These are phyloP conservation scores for Venustoraphidia nigricollis DNA, from an alignment of 2,888 invertebrate genomes.

Conservation along the genomic window DNA sequence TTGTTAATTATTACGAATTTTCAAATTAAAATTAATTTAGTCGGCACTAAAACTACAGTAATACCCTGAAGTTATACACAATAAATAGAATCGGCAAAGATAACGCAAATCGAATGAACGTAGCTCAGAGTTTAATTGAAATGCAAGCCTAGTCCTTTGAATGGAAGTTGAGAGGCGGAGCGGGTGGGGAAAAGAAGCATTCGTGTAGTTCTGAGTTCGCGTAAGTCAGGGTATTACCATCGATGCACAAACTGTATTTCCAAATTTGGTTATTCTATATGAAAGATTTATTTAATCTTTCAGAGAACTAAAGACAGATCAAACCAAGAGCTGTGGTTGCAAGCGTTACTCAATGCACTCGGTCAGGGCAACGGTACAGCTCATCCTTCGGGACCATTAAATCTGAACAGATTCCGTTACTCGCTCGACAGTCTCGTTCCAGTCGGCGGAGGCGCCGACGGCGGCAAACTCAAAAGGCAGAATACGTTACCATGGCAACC, in stretches of 20 bases:
- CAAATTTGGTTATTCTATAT: background rate
- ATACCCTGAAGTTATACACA: no score
- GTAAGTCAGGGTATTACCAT: no score
- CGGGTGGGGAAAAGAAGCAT: no score
- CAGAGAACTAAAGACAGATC: conserved; percentile 30
- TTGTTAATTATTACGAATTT: background rate
- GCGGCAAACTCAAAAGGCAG: conserved; percentile 9
- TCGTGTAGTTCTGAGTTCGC: no score
- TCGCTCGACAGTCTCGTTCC: conserved; percentile 22
- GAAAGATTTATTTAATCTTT: conserved; percentile 10
- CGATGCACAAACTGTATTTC: no score
- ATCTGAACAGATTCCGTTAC: conserved; percentile 26
- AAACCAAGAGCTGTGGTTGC: conserved; percentile 35
- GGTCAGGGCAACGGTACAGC: conserved; percentile 19
- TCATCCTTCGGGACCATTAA: conserved; percentile 12
- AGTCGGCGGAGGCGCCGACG: conserved; percentile 9
- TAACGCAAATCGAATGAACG: no score
- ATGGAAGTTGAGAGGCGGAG: no score
- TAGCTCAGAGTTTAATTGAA: no score
- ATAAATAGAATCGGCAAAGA: no score
- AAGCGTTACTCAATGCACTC: conserved; percentile 29
- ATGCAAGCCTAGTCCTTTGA: no score
- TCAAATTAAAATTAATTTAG: no score
- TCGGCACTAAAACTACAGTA: no score
- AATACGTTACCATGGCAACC: conserved; percentile 5